Evolutionary conservation across 2,113 vertebrate genomes (phyloP), one percentile per base, ranked within the genome.

Genomic region (Alaudala cheleensis): DNA sequence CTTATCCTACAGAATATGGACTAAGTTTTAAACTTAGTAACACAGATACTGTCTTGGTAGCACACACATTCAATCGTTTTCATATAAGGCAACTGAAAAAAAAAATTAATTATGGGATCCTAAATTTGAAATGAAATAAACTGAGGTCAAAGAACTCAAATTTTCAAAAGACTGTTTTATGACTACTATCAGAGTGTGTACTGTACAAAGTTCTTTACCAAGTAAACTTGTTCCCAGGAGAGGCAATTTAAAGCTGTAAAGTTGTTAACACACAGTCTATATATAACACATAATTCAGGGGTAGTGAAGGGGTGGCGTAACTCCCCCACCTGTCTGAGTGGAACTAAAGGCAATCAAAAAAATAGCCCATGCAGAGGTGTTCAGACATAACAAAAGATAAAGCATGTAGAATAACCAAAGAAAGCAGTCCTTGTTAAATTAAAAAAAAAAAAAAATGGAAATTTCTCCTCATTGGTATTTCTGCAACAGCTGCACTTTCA

Each of bases 281-380:
- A 0, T 53, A 29, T 71, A 79, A 53, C 8, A 57, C 4, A 42
- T 16, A 49, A 12, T 20, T 86, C 37, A 65, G 14, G 7, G 8
- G 3, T 61, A 74, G 42, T 26, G 14, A 86, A 64, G 11, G 71
- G 5, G 4, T 33, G 33, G 5, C 6, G 25, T 16, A 50, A 21
- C 28, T 25, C 45, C 23, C 58, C 73, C n/a, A 89, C 9, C 26
- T 24, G 5, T 22, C 40, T 51, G 34, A 66, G 6, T 28, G 7
- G n/a, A 95, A 73, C 11, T 24, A 57, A 69, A 65, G 3, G 3
- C 16, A 72, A 39, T 6, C 1, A 45, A 18, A 47, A 79, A 64
- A 61, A 37, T 4, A 58, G 2, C 1, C 1, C 6, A 3, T 26
- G 2, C 29, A 71, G 11, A 8, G 4, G 18, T 10, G 4, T 16